Conservation (phyloP, 2,888 invertebrate species). For the Pteria penguin region DNA sequence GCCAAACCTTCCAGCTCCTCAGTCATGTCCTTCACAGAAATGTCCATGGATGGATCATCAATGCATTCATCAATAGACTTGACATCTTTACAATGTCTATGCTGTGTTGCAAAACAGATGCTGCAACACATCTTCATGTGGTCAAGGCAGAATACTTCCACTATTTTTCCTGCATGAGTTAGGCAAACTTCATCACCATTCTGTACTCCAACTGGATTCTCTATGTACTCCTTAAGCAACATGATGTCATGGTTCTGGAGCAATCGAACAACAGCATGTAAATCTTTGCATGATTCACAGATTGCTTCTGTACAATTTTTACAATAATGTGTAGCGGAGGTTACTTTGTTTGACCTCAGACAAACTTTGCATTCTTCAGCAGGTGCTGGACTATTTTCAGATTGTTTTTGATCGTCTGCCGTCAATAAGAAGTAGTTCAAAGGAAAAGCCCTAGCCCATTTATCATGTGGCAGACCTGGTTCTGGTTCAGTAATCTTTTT, state of each 20-base stretch:
- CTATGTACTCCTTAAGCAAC: not conserved
- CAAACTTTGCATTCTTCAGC: constrained; percentile 2
- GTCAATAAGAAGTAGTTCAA: not conserved
- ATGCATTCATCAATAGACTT: not conserved
- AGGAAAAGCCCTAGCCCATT: not conserved
- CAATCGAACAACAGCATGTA: not conserved
- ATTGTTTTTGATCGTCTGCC: not conserved
- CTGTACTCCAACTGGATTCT: not conserved
- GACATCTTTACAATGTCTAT: not conserved
- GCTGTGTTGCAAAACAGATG: not conserved
- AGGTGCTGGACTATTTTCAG: not conserved
- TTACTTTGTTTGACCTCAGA: not conserved
- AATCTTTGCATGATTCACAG: constrained; percentile 12
- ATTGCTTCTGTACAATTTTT: constrained; percentile 17
- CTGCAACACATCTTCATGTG: constrained; percentile 12
- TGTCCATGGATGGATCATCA: not conserved
- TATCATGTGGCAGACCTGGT: not conserved
- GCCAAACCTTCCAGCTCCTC: not conserved
- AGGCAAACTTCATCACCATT: not conserved
- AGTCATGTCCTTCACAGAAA: not conserved
- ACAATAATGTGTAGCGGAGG: constrained; percentile 1
- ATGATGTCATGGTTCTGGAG: not conserved
- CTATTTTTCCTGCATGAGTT: not conserved
- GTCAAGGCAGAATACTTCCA: constrained; percentile 12
- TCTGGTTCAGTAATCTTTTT: not conserved